phyloP scores from a whole-genome alignment of 2,888 invertebrate species.

The Mycalesis mineus region DNA sequence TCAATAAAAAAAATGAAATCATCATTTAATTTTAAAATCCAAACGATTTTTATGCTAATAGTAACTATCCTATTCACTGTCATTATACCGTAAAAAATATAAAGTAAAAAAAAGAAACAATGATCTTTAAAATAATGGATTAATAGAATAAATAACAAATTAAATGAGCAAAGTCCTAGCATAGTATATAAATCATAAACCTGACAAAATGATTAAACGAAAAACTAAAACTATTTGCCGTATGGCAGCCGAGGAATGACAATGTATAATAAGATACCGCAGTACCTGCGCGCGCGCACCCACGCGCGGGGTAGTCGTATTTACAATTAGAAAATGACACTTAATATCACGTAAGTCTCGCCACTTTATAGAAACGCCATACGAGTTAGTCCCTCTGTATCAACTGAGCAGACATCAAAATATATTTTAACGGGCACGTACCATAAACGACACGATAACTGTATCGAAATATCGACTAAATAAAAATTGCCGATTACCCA shows the following conservation, averaged over 20 bases:
- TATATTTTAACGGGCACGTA: too few species aligned
- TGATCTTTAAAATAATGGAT: slow-evolving; percentile 40
- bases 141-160: slow-evolving; percentile 63
- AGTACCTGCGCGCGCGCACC: slow-evolving; percentile 27
- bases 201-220: neutral
- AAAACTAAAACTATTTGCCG: slow-evolving; percentile 37
- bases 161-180: slow-evolving; percentile 61
- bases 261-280: slow-evolving; percentile 33
- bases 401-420: too few species aligned
- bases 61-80: slow-evolving; percentile 40
- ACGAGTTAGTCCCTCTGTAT: neutral
- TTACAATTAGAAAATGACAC: slow-evolving; percentile 31
- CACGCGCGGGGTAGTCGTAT: slow-evolving; percentile 24
- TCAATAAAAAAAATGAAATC: slow-evolving; percentile 28
- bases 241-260: slow-evolving; percentile 51
- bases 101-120: slow-evolving; percentile 22
- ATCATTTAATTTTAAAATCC: slow-evolving; percentile 29
- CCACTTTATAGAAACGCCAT: slow-evolving; percentile 5
- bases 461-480: too few species aligned
- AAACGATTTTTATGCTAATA: slow-evolving; percentile 45
- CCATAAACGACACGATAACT: too few species aligned
- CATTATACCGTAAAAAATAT: slow-evolving; percentile 39
- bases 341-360: slow-evolving; percentile 22
- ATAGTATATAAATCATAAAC: slow-evolving; percentile 30
- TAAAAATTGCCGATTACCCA: too few species aligned